Evolutionary conservation across 2,888 invertebrate genomes (phyloP).

Genomic region (Torymus texanus): DNA sequence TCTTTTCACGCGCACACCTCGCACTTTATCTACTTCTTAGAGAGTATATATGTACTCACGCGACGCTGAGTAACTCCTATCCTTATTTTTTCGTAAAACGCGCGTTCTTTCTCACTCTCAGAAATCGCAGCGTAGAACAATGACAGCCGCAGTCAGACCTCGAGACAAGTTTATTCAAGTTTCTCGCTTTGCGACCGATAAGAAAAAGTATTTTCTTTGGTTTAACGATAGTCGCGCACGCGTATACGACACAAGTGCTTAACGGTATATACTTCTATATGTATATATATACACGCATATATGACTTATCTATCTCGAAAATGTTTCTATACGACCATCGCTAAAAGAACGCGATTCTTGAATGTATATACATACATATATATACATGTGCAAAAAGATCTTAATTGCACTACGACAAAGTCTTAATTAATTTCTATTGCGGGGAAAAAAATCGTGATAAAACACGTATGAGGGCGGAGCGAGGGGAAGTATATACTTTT

Average conservation of each 20-base stretch:
- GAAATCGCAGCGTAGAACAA: constrained; percentile 37
- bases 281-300: too few species aligned
- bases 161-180: constrained; percentile 44
- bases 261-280: too few species aligned
- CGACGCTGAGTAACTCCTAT: constrained; percentile 18
- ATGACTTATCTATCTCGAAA: neutral
- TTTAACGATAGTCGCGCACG: constrained; percentile 18
- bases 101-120: too few species aligned
- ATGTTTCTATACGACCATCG: neutral
- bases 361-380: too few species aligned
- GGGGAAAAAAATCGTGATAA: constrained; percentile 9
- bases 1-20: neutral
- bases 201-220: constrained; percentile 41
- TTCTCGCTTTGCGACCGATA: constrained; percentile 48
- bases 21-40: neutral
- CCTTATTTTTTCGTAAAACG: constrained; percentile 11
- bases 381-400: too few species aligned
- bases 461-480: neutral
- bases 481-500: constrained; percentile 13
- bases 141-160: constrained; percentile 10
- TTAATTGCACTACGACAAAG: too few species aligned
- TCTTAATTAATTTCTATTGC: constrained; percentile 26
- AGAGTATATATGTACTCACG: neutral
- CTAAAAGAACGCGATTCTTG: too few species aligned
- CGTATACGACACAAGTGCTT: too few species aligned